Evolutionary conservation across 2,113 vertebrate genomes (phyloP).

Genomic region (Malurus melanocephalus): DNA sequence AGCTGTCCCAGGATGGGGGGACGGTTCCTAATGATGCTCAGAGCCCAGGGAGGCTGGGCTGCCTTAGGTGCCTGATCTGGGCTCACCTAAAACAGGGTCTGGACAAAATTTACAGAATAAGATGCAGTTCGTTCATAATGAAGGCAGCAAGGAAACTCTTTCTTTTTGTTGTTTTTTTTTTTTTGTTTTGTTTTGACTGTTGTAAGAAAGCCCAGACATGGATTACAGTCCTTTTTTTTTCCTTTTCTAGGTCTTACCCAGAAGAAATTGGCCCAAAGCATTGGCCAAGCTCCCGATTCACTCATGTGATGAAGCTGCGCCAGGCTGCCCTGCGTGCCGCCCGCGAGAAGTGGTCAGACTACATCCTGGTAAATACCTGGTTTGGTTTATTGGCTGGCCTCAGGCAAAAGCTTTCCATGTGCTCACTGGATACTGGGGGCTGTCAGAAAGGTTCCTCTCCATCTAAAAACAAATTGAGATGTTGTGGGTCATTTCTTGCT

Average conservation of each 20-base stretch:
- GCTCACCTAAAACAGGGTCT: no score
- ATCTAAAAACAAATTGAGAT: not conserved
- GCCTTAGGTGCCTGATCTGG: not conserved
- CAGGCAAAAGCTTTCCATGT: not conserved
- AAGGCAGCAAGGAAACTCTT: not conserved
- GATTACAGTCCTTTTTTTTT: not conserved
- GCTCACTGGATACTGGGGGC: not conserved
- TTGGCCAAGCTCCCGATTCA: slow-evolving; percentile 90
- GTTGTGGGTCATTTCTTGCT: not conserved
- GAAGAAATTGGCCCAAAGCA: slow-evolving; percentile 96
- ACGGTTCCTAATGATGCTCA: not conserved
- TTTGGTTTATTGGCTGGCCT: not conserved
- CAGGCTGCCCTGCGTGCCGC: slow-evolving; percentile 90
- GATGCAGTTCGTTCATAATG: not conserved
- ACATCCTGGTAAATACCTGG: slow-evolving; percentile 82
- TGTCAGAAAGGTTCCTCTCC: not conserved
- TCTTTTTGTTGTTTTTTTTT: not conserved
- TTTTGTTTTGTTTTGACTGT: no score
- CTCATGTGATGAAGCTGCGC: slow-evolving; percentile 91
- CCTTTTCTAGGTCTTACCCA: slow-evolving; percentile 80
- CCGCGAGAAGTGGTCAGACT: slow-evolving; percentile 92
- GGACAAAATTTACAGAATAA: no score
- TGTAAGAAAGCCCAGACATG: not conserved
- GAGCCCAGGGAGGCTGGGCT: not conserved
- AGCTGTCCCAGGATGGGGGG: not conserved